Evolutionary conservation across 1,140 invertebrate genomes (phyloP), one percentile per base, ranked within the genome.

Genomic region (Dolichoris vasculosae): DNA sequence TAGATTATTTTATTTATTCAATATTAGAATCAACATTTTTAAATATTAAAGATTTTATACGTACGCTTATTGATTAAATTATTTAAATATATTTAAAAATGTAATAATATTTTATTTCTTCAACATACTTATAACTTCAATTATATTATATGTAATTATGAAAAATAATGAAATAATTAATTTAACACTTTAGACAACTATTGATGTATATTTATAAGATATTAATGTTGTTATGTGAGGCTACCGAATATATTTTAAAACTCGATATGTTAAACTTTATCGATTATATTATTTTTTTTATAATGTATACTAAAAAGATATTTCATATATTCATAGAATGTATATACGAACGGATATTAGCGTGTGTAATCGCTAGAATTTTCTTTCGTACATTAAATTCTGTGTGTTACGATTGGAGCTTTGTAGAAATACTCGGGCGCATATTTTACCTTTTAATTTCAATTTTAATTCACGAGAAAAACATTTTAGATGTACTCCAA

Each of bases 221-320:
- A n/a, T n/a, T n/a, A n/a, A n/a, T n/a, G n/a, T n/a, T n/a, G n/a
- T n/a, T n/a, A n/a, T n/a, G n/a, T n/a, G n/a, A n/a, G n/a, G n/a
- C n/a, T n/a, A n/a, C n/a, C n/a, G n/a, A n/a, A 17, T 40, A 6
- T 71, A 71, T 13, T 38, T 2, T 38, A 43, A 73, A 38, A 43
- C 40, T 73, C 43, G 7, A 43, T 43, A 73, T n/a, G 43, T 43
- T 73, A 73, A 73, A 43, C 23, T 32, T 40, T 20, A 26, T 9
- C 32, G 13, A 73, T 73, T 43, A 73, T 43, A 43, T 73, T 26
- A 73, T 6, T n/a, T 43, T 43, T 73, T 43, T 73, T 20, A 73
- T 73, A 43, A 73, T 40, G 17, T 43, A 43, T 73, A 73, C 43
- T 73, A 4, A 73, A 73, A 73, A 73, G 43, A 43, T 43, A 43